Base-by-base conservation (phyloP, 2,113 vertebrate genomes). In the Acanthisitta chloris region DNA sequence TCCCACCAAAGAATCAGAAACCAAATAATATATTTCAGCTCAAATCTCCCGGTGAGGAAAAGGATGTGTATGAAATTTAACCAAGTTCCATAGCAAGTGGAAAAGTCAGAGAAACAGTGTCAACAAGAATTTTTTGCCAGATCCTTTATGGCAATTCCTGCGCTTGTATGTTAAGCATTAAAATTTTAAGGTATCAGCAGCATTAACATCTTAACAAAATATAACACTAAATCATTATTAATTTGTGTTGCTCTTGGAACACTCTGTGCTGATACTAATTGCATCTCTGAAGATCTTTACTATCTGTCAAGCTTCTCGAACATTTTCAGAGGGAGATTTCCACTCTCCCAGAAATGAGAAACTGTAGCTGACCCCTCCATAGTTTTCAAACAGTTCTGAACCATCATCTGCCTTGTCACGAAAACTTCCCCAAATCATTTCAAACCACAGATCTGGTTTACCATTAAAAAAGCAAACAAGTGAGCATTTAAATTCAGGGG, bases 401-500 rank as follows among this genome's bases (percentile, higher is more conserved):
- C 33, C 38, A 77, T 49, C 40, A 89, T 20, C 62, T 54, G 43
- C 55, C 34, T 87, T 64, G 71, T 49, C 90, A 90, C 58, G 80
- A 71, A 74, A 89, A 83, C 76, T 49, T 88, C 76, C 49, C 36
- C 48, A 93, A 76, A 94, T 28, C 40, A 87, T 51, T 87, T 72
- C 66, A 94, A 90, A 90, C 31, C 54, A 92, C 76, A 86, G 38
- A 95, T 62, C 67, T 84, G 59, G 55, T 92, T 86, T 71, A 79
- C 43, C 70, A 67, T 64, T 71, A 70, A 86, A 83, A 83, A 85
- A 88, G 51, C 43, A 95, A 95, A 94, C 42, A 95, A 92, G 82
- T 36, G 62, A 93, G 62, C 81, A 90, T 78, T 71, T 65, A 92
- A 92, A 23, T 93, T 94, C 80, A 84, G 64, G 17, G 51, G 43